Base-by-base conservation (phyloP, 2,888 invertebrate genomes). In the Zele albiditarsus region DNA sequence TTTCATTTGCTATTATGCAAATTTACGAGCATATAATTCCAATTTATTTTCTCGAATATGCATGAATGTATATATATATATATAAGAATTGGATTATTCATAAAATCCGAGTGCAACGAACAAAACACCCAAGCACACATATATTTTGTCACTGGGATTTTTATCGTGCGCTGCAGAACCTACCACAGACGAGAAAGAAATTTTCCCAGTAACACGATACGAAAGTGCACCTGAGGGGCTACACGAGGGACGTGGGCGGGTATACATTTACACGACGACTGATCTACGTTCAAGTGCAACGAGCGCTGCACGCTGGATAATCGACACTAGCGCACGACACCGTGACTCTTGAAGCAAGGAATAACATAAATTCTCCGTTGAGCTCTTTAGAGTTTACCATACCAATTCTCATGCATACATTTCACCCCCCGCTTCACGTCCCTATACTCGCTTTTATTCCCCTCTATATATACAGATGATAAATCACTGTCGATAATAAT, bases 141-240 rank as follows among this genome's bases (percentile, higher is more conserved):
- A 46, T 46, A 46, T 46, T 46, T 46, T 46, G 46, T 46, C n/a
- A 46, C n/a, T 46, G 46, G 46, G 46, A 38, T 53, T 57, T 67
- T 42, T 73, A 58, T 67, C 57, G 42, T 42, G n/a, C 62, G 12
- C 8, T 68, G 53, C 31, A 69, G 28, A 60, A 60, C 16, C 46
- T 23, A 49, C 16, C 23, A 53, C 33, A 62, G 10, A 71, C 33
- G 63, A 67, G 23, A 63, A 70, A 74, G 60, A 66, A 66, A 71
- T 63, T 69, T 74, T 74, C 60, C 46, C 60, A 74, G 74, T 74
- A 74, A 74, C 46, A 27, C 70, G 66, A 74, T 74, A 70, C 71
- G 31, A 71, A 74, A 74, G 70, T 71, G 71, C 74, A 74, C 74
- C 74, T 74, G 70, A 74, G 66, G 42, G 60, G 65, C 57, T 65